Base-by-base conservation (phyloP, 2,797 vertebrate species). In the Neopelma chrysocephalum region DNA sequence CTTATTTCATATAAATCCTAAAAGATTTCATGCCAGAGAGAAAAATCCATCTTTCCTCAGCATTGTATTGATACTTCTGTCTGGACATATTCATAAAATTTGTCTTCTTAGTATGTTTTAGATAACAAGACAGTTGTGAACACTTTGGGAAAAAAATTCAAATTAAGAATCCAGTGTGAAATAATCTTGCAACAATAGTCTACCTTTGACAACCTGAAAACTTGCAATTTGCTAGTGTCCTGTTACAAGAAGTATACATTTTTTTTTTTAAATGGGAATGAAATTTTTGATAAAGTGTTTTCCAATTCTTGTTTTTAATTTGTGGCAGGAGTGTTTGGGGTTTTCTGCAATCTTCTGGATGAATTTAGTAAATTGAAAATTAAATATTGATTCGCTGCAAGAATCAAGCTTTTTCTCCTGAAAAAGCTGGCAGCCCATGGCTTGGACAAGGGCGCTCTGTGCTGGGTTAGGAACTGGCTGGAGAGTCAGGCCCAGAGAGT, bases 301-400 rank as follows among this genome's bases (percentile, higher is more conserved):
- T 42, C 27, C 53, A 47, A 11, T 23, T 62, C 1, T 58, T 73
- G 10, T 42, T 76, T 64, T 47, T 56, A 0, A 3, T 45, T 85
- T 80, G 19, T 58, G 16, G 19, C 27, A 69, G 7, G 16, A 88
- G 12, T 6, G 3, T 17, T 70, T 66, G 36, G 14, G 21, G 8
- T 21, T 70, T 75, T 91, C 60, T 58, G 19, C 29, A 50, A 29
- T 50, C 9, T 43, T 80, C 10, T 32, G 47, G 14, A 31, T 75
- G 31, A 91, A 60, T 68, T 38, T 65, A 78, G 26, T 68, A 58
- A 87, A 91, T 78, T 86, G 34, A 87, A 95, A 94, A 89, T 91
- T 82, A 93, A 91, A 87, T 89, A 88, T 84, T 84, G 81, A 93
- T 94, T 91, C 15, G 20, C 51, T 76, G 11, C 26, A 56, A 70